phyloP scores from a whole-genome alignment of 2,888 invertebrate species.

The Torymus aiolomorphi region DNA sequence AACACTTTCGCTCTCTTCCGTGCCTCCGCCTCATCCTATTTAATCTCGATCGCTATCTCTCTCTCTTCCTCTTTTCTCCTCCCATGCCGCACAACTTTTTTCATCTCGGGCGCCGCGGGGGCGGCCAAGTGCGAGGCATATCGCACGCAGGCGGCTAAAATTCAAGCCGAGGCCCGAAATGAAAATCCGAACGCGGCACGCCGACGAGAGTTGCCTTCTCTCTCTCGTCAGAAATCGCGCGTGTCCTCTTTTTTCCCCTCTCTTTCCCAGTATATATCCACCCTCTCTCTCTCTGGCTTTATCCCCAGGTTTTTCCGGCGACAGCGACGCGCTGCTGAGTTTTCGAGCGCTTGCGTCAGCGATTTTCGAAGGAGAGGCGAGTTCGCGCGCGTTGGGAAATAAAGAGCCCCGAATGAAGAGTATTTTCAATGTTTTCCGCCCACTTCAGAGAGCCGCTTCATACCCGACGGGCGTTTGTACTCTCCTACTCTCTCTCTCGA shows the following conservation, averaged over 20 bases:
- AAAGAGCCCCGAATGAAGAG: constrained; percentile 53
- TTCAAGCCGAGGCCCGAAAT: constrained; percentile 23
- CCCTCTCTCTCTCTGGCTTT: not conserved
- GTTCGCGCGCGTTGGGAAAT: constrained; percentile 46
- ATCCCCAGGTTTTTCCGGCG: not conserved
- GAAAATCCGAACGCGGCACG: constrained; percentile 32
- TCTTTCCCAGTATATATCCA: not conserved
- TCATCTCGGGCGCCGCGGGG: constrained; percentile 29
- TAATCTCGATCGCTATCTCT: not conserved
- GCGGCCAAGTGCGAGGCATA: not conserved
- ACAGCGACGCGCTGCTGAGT: constrained; percentile 33
- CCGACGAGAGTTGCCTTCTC: constrained; percentile 17
- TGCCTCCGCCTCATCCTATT: no score
- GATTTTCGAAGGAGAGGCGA: constrained; percentile 45
- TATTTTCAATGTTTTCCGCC: constrained; percentile 48
- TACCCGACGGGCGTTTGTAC: not conserved
- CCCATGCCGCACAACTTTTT: constrained; percentile 23
- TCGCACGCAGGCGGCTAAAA: constrained; percentile 30
- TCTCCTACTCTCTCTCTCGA: constrained; percentile 5
- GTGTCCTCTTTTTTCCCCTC: constrained; percentile 12
- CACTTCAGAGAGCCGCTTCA: not conserved
- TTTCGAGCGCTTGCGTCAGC: constrained; percentile 45
- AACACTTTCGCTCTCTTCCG: no score
- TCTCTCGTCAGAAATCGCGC: constrained; percentile 30
- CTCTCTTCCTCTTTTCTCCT: not conserved